phyloP scores from a whole-genome alignment of 2,113 vertebrate species.

The Calidris pugnax region DNA sequence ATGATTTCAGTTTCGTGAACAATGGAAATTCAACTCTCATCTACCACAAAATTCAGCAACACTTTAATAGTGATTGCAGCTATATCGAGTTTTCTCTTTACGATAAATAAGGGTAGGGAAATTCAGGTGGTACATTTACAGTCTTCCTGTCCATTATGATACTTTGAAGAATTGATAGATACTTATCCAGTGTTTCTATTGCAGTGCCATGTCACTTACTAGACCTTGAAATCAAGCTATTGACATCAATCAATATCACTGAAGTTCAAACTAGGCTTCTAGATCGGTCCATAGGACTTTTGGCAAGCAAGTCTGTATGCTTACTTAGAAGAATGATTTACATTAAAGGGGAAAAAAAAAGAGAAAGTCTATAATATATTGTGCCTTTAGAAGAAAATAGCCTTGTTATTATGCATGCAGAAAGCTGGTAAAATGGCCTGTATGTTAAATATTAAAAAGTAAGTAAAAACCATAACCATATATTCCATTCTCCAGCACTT shows the following conservation, averaged over 20 bases:
- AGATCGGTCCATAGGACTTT: not conserved
- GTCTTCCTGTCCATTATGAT: not conserved
- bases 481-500: not conserved
- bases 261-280: not conserved
- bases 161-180: not conserved
- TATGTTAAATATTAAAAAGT: constrained; percentile 5
- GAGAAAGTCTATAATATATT: not conserved
- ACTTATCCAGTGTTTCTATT: not conserved
- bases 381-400: not conserved
- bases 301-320: not conserved
- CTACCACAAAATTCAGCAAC: not conserved
- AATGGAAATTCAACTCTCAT: not conserved
- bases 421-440: not conserved
- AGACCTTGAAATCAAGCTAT: not conserved
- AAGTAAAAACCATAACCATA: not conserved
- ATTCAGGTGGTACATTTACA: not conserved
- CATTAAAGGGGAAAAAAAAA: not conserved
- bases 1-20: not conserved
- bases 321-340: not conserved
- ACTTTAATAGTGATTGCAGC: not conserved
- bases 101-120: not conserved
- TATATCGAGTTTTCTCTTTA: not conserved
- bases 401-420: not conserved
- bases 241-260: not conserved
- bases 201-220: not conserved